Conservation (phyloP, 2,797 vertebrate species). For the Acipenser oxyrinchus region DNA sequence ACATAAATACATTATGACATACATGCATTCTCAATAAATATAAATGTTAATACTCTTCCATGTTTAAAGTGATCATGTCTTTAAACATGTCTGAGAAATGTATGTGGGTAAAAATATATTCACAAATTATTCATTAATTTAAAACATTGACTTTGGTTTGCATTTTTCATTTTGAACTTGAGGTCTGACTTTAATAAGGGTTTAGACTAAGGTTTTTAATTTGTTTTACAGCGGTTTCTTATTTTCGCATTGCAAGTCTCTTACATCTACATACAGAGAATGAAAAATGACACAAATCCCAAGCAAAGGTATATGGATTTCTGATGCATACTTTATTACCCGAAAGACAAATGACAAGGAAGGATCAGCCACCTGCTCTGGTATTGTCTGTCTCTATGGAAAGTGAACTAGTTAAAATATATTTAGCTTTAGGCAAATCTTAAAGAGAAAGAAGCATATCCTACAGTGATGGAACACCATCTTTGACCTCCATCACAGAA, state of each 20-base stretch:
- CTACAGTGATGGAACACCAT: conserved; percentile 44
- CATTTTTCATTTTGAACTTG: too few species aligned
- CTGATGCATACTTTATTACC: conserved; percentile 76
- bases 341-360: conserved; percentile 53
- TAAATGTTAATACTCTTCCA: too few species aligned
- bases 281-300: conserved; percentile 32
- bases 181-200: too few species aligned
- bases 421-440: conserved; percentile 67
- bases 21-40: too few species aligned
- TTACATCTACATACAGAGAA: neutral
- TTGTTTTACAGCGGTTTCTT: neutral
- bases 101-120: too few species aligned
- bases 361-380: conserved; percentile 63
- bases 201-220: too few species aligned
- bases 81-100: too few species aligned
- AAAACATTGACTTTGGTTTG: too few species aligned
- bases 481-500: conserved; percentile 69
- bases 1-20: too few species aligned
- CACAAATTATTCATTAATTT: too few species aligned
- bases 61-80: too few species aligned
- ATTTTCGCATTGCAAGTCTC: neutral
- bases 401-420: conserved; percentile 67
- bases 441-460: conserved; percentile 47
- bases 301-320: conserved; percentile 57
- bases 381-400: conserved; percentile 50